Percentiles rank a stretch among this genome's conserved stretches.
These are phyloP conservation scores for Tridacna crocea DNA, from an alignment of 2,888 invertebrate genomes.

Conservation along the genomic window DNA sequence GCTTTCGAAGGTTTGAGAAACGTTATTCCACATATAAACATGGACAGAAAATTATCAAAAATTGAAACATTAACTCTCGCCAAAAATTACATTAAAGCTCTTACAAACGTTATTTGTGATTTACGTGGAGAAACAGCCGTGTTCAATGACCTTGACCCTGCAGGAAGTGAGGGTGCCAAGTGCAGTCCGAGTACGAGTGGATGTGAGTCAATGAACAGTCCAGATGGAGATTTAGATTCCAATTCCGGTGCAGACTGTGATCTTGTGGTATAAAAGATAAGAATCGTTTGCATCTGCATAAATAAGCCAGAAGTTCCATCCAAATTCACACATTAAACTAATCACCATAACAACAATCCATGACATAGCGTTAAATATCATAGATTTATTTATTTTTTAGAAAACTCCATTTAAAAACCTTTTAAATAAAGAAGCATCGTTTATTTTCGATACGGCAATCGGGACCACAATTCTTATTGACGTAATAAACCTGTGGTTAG, in stretches of 20 bases:
- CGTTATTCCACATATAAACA: slow-evolving; percentile 94
- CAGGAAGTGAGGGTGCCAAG: slow-evolving; percentile 33
- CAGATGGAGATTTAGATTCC: slow-evolving; percentile 57
- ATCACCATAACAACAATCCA: slow-evolving; percentile 1
- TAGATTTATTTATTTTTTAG: slow-evolving; percentile 41
- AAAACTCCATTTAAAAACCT: slow-evolving; percentile 19
- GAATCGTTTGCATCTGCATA: background rate
- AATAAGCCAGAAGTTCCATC: slow-evolving; percentile 12
- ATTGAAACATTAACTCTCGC: slow-evolving; percentile 95
- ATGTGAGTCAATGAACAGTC: slow-evolving; percentile 52
- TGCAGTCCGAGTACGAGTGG: slow-evolving; percentile 53
- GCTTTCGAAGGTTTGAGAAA: slow-evolving; percentile 94
- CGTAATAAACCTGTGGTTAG: background rate
- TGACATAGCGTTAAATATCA: slow-evolving; percentile 26
- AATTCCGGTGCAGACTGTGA: slow-evolving; percentile 61
- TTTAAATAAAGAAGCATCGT: slow-evolving; percentile 5
- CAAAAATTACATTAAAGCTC: slow-evolving; percentile 95
- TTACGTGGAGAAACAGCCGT: slow-evolving; percentile 90
- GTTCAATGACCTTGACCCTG: slow-evolving; percentile 85
- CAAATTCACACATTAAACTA: slow-evolving; percentile 16
- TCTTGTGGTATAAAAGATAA: slow-evolving; percentile 1
- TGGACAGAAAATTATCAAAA: slow-evolving; percentile 93
- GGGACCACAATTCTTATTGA: slow-evolving; percentile 18
- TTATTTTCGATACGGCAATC: slow-evolving; percentile 17
- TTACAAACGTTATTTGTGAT: slow-evolving; percentile 93